A percentile compares a stretch with the other conserved stretches of the same genome.
phyloP scores from a whole-genome alignment of 1,140 invertebrate species.

The Dendrolimus punctatus region DNA sequence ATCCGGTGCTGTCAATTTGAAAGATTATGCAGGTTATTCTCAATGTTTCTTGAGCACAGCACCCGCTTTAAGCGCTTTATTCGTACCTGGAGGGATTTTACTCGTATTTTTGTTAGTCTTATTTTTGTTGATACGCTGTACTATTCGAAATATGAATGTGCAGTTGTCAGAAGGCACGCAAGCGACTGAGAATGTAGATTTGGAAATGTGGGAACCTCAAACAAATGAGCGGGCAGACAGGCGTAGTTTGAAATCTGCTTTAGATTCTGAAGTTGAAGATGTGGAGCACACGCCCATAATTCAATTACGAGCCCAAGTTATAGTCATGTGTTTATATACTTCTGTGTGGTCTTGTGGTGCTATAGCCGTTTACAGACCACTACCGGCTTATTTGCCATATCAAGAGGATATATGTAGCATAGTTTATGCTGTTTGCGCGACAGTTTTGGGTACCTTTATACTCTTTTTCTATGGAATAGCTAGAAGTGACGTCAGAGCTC shows the following conservation, averaged over 20 bases:
- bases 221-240: conserved; percentile 65
- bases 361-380: conserved; percentile 77
- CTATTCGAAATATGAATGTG: conserved; percentile 79
- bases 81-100: conserved; percentile 83
- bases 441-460: conserved; percentile 85
- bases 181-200: conserved; percentile 86
- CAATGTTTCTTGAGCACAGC: conserved; percentile 88
- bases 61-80: conserved; percentile 85
- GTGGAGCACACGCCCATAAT: conserved; percentile 85
- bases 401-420: conserved; percentile 86
- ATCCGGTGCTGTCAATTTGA: conserved; percentile 89
- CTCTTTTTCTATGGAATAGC: conserved; percentile 90
- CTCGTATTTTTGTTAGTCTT: conserved; percentile 81
- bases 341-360: conserved; percentile 83
- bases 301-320: conserved; percentile 85
- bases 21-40: conserved; percentile 86
- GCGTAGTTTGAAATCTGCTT: conserved; percentile 77
- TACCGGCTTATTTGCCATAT: conserved; percentile 74
- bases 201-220: conserved; percentile 81
- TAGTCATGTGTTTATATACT: conserved; percentile 83
- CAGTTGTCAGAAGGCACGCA: conserved; percentile 86
- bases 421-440: conserved; percentile 80
- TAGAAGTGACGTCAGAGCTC: conserved; percentile 84
- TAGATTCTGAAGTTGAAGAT: conserved; percentile 85
- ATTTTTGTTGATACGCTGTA: conserved; percentile 84